These are phyloP conservation scores for Meda fulgida DNA, from an alignment of 2,797 vertebrate genomes.

Conservation along the genomic window DNA sequence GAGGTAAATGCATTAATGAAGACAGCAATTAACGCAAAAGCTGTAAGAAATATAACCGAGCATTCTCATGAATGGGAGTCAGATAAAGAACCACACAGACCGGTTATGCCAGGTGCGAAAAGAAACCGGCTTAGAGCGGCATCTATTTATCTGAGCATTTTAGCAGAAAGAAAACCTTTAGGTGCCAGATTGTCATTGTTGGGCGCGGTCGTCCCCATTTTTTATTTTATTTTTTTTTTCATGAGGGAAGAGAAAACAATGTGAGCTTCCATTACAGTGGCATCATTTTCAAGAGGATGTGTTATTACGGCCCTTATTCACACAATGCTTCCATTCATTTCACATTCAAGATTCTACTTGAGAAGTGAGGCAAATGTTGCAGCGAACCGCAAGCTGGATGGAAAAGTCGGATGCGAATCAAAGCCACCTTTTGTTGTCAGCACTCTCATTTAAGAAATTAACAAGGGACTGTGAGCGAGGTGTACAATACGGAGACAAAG, in stretches of 20 bases:
- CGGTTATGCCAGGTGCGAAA: conserved; percentile 70
- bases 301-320: conserved; percentile 78
- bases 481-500: conserved; percentile 79
- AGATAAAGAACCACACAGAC: conserved; percentile 51
- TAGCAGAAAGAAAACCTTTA: conserved; percentile 78
- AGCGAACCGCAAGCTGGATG: conserved; percentile 70
- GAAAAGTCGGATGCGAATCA: conserved; percentile 74
- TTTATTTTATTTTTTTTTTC: conserved; percentile 21
- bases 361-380: conserved; percentile 73
- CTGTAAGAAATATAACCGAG: conserved; percentile 49
- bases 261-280: conserved; percentile 75
- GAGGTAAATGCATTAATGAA: conserved; percentile 57
- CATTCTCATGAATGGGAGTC: conserved; percentile 17
- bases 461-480: conserved; percentile 74
- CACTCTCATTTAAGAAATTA: conserved; percentile 78
- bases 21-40: conserved; percentile 56
- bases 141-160: conserved; percentile 71
- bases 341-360: conserved; percentile 74
- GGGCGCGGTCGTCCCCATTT: conserved; percentile 77
- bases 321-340: conserved; percentile 78
- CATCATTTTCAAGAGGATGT: conserved; percentile 71
- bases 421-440: conserved; percentile 75
- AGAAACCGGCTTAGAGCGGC: conserved; percentile 69
- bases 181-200: conserved; percentile 82
- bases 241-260: conserved; percentile 76